phyloP scores from a whole-genome alignment of 2,797 vertebrate species.

The Hippoglossus hippoglossus region DNA sequence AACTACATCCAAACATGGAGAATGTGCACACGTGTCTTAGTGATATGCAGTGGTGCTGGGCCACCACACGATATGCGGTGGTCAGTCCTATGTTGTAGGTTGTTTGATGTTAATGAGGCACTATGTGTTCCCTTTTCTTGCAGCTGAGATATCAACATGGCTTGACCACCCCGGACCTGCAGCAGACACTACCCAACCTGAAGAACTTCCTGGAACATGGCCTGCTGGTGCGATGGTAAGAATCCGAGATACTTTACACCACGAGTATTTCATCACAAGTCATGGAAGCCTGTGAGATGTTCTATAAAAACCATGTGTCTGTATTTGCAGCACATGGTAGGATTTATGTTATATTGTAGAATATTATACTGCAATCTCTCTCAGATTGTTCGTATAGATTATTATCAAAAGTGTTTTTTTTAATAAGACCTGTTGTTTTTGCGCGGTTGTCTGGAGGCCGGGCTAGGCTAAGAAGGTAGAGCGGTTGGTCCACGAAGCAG shows the following conservation, averaged over 20 bases:
- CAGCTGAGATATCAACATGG: constrained; percentile 98
- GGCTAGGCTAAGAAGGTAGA: too few relatives aligned
- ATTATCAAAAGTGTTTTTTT: background rate
- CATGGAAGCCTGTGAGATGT: background rate
- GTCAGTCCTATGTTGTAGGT: constrained; percentile 27
- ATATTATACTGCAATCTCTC: background rate
- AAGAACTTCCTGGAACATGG: constrained; percentile 98
- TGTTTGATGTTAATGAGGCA: constrained; percentile 55
- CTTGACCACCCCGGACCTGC: constrained; percentile 95
- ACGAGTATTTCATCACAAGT: background rate
- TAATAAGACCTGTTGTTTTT: background rate
- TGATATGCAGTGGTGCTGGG: constrained; percentile 1
- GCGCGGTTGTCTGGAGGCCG: too few relatives aligned
- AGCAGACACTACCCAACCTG: constrained; percentile 98
- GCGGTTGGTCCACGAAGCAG: too few relatives aligned
- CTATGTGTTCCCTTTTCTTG: constrained; percentile 55
- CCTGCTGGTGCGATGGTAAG: constrained; percentile 95
- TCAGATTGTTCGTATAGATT: background rate
- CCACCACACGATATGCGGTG: constrained; percentile 1
- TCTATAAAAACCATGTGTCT: background rate
- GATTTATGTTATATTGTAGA: background rate
- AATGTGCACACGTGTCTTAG: constrained; percentile 32
- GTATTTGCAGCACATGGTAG: background rate
- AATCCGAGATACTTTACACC: constrained; percentile 49
- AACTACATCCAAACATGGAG: constrained; percentile 48